Evolutionary conservation across 2,113 vertebrate species (phyloP).

Genomic region (Geococcyx californianus): DNA sequence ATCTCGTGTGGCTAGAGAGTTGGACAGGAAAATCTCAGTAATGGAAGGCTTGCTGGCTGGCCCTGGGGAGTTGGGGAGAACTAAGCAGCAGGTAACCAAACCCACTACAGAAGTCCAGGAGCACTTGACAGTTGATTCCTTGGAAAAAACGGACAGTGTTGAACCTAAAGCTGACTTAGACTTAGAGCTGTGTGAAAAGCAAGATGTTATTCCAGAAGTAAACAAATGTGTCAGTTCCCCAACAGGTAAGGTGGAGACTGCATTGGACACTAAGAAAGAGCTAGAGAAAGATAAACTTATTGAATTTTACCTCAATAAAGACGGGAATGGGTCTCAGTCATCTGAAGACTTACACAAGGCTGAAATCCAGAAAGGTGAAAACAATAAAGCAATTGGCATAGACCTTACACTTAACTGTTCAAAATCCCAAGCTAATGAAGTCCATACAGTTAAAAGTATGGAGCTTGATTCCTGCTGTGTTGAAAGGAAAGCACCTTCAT

Average conservation of each 20-base stretch:
- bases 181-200: conserved; percentile 76
- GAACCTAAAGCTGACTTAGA: conserved; percentile 73
- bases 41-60: conserved; percentile 54
- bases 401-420: conserved; percentile 76
- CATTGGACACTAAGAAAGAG: conserved; percentile 70
- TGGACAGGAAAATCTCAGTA: conserved; percentile 44
- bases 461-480: conserved; percentile 55
- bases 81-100: conserved; percentile 40
- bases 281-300: conserved; percentile 81
- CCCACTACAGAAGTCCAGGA: conserved; percentile 54
- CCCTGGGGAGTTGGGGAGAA: conserved; percentile 38
- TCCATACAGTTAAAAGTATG: conserved; percentile 41
- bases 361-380: conserved; percentile 62
- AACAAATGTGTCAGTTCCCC: conserved; percentile 76
- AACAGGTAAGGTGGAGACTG: conserved; percentile 66
- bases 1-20: background rate
- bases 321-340: conserved; percentile 60
- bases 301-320: conserved; percentile 79
- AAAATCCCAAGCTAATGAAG: conserved; percentile 52
- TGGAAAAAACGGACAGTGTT: conserved; percentile 60
- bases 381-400: conserved; percentile 65
- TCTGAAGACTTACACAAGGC: conserved; percentile 61
- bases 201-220: conserved; percentile 76
- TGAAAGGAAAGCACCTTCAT: conserved; percentile 52
- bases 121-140: conserved; percentile 46